phyloP scores from a whole-genome alignment of 2,113 vertebrate genomes.

The Clarias gariepinus region DNA sequence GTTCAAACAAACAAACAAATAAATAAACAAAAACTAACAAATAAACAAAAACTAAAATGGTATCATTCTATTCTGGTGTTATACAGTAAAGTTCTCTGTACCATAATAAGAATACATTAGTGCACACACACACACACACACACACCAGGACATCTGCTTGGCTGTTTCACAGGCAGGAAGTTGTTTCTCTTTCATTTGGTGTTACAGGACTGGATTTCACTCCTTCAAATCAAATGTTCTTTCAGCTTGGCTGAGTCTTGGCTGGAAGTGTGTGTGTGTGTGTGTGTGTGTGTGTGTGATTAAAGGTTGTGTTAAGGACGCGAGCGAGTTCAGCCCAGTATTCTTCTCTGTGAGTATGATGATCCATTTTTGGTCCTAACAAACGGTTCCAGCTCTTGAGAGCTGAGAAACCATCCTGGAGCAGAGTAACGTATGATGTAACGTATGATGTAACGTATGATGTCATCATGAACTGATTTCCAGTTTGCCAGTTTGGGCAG shows the following conservation, averaged over 20 bases:
- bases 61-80: no score
- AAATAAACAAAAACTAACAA: no score
- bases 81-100: no score
- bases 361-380: background rate
- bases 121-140: background rate
- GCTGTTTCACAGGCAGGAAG: background rate
- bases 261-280: background rate
- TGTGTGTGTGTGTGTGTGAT: background rate
- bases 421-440: background rate
- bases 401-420: no score
- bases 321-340: background rate
- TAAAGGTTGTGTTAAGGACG: background rate
- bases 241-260: background rate
- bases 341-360: background rate
- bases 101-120: background rate
- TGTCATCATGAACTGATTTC: background rate
- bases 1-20: no score
- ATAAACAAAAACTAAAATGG: no score
- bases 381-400: background rate
- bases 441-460: background rate
- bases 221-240: background rate
- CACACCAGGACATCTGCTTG: background rate
- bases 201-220: background rate
- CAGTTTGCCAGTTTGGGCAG: background rate
- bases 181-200: background rate